These are phyloP conservation scores for Anguilla megastoma DNA, from an alignment of 2,797 vertebrate genomes.

Conservation along the genomic window DNA sequence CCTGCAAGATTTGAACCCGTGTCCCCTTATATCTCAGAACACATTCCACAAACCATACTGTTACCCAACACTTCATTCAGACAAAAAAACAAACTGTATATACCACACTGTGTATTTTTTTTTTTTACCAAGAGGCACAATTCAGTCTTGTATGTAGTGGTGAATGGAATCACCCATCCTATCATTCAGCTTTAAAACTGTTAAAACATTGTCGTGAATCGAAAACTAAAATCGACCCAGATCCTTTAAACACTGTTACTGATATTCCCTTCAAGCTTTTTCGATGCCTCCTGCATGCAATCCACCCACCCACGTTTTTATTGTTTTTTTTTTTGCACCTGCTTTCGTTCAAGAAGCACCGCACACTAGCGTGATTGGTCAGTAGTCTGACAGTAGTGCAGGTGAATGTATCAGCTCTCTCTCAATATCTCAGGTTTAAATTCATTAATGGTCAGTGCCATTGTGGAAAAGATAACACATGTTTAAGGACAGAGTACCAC, in stretches of 20 bases:
- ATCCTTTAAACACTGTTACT: neutral
- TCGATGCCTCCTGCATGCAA: neutral
- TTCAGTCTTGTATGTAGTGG: slow-evolving; percentile 5
- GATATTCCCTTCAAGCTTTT: slow-evolving; percentile 16
- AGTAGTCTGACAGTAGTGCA: neutral
- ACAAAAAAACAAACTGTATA: neutral
- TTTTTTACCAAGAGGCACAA: neutral
- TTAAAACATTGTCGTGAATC: neutral
- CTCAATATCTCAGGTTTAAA: neutral
- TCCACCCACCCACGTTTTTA: neutral
- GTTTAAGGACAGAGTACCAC: too few species aligned
- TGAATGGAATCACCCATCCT: neutral
- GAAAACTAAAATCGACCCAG: neutral
- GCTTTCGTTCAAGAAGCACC: neutral
- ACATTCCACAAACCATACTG: neutral
- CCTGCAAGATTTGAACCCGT: neutral
- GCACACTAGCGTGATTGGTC: neutral
- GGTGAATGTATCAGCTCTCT: too few species aligned
- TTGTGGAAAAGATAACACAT: neutral
- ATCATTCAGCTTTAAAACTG: neutral
- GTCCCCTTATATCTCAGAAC: neutral
- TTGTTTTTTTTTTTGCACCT: neutral
- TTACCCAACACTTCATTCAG: neutral
- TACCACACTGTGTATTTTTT: neutral
- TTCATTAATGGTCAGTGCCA: neutral